These are phyloP conservation scores for Aromia moschata DNA, from an alignment of 2,888 invertebrate genomes.

Conservation along the genomic window DNA sequence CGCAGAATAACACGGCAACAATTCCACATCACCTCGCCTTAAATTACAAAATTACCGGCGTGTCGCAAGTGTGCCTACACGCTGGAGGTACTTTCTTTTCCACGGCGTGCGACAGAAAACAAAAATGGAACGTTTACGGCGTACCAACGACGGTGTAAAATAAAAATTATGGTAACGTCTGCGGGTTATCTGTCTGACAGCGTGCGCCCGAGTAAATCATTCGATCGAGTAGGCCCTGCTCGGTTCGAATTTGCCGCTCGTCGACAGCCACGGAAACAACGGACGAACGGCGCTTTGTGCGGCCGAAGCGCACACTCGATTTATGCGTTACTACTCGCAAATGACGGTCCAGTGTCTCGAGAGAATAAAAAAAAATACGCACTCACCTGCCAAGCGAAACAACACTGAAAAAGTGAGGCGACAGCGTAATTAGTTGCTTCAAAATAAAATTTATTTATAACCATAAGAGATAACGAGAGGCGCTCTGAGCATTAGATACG, in stretches of 20 bases:
- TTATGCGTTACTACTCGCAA: no score
- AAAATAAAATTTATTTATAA: constrained; percentile 22
- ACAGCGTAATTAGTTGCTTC: neutral
- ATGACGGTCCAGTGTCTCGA: neutral
- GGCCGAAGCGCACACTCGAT: no score
- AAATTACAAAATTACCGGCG: constrained; percentile 9
- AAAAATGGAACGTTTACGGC: neutral
- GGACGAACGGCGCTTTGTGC: no score
- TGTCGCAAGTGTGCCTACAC: constrained; percentile 14
- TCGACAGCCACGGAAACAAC: neutral
- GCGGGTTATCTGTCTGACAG: constrained; percentile 6
- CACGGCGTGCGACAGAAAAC: neutral
- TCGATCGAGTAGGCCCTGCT: neutral
- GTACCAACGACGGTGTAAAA: neutral
- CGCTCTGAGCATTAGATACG: constrained; percentile 6
- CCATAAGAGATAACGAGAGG: constrained; percentile 16
- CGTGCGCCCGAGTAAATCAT: neutral
- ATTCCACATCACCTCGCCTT: constrained; percentile 3
- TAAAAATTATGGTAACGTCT: neutral
- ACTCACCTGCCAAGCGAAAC: neutral
- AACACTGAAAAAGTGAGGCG: neutral
- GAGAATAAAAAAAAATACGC: neutral
- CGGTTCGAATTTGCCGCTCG: constrained; percentile 5
- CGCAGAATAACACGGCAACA: constrained; percentile 1
- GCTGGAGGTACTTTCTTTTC: neutral